A percentile compares a stretch with the other conserved stretches of the same genome.
Evolutionary conservation across 2,113 vertebrate genomes (phyloP).

Genomic region (Rhineura floridana): DNA sequence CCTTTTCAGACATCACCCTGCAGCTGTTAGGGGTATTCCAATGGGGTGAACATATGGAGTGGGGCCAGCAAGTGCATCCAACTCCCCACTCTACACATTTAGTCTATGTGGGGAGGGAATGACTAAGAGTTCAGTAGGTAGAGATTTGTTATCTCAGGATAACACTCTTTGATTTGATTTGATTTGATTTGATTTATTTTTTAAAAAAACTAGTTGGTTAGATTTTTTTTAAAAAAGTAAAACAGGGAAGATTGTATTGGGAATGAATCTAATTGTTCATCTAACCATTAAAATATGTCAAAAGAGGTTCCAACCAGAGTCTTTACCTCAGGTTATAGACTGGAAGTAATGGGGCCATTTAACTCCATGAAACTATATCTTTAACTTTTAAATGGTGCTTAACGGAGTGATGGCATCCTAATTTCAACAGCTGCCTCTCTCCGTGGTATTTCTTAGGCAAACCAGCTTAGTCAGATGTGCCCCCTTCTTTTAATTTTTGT

Average conservation of each 20-base stretch:
- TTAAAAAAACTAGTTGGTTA: background rate
- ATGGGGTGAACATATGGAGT: too few relatives aligned
- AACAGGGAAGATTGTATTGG: slow-evolving; percentile 58
- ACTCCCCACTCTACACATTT: too few relatives aligned
- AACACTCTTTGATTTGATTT: background rate
- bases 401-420: slow-evolving; percentile 57
- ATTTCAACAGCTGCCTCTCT: slow-evolving; percentile 16
- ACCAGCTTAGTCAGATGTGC: background rate
- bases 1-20: too few relatives aligned
- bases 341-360: slow-evolving; percentile 74
- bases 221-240: slow-evolving; percentile 22
- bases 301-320: slow-evolving; percentile 65
- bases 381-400: slow-evolving; percentile 75
- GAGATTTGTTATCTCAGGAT: background rate
- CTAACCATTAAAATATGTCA: slow-evolving; percentile 68
- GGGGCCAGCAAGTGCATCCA: too few relatives aligned
- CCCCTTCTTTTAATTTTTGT: background rate
- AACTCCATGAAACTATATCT: slow-evolving; percentile 69
- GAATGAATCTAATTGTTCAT: slow-evolving; percentile 67
- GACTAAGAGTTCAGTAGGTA: background rate
- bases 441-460: slow-evolving; percentile 24
- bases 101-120: background rate
- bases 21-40: too few relatives aligned
- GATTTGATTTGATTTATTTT: too few relatives aligned
- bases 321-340: slow-evolving; percentile 72